Percentiles rank a stretch among this genome's conserved stretches.
Conservation (phyloP, 1,140 invertebrate species). For the Mylabris phalerata region DNA sequence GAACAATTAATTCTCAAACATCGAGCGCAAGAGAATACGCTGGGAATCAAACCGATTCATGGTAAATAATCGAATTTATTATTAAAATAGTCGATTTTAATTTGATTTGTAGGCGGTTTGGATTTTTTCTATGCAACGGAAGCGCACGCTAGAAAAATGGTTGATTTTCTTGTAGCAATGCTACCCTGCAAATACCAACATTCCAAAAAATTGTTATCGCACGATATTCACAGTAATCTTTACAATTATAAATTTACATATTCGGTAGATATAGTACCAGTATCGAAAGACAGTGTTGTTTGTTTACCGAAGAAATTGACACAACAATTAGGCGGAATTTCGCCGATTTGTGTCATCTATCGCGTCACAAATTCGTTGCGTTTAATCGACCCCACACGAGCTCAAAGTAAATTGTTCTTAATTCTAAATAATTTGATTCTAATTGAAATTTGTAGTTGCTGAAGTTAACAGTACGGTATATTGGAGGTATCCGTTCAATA, state of each 20-base stretch:
- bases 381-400: conserved; percentile 87
- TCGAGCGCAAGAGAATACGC: conserved; percentile 82
- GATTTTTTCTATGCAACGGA: conserved; percentile 94
- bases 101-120: conserved; percentile 67
- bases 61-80: conserved; percentile 48
- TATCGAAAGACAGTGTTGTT: conserved; percentile 95
- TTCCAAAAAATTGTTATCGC: conserved; percentile 94
- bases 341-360: conserved; percentile 80
- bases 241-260: conserved; percentile 96
- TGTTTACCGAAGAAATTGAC: conserved; percentile 85
- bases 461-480: conserved; percentile 75
- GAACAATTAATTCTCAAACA: conserved; percentile 97
- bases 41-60: conserved; percentile 90
- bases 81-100: conserved; percentile 9
- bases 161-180: conserved; percentile 85
- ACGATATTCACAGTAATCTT: conserved; percentile 94
- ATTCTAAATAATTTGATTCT: background rate
- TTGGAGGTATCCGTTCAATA: conserved; percentile 80
- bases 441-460: conserved; percentile 55
- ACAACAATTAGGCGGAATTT: conserved; percentile 87
- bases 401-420: conserved; percentile 65
- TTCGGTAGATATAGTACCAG: conserved; percentile 91
- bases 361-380: conserved; percentile 86
- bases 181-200: conserved; percentile 81
- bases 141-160: conserved; percentile 88